Percentiles rank a stretch among this genome's conserved stretches.
These are phyloP conservation scores for Pogonomyrmex californicus DNA, from an alignment of 1,140 invertebrate genomes.

Conservation along the genomic window DNA sequence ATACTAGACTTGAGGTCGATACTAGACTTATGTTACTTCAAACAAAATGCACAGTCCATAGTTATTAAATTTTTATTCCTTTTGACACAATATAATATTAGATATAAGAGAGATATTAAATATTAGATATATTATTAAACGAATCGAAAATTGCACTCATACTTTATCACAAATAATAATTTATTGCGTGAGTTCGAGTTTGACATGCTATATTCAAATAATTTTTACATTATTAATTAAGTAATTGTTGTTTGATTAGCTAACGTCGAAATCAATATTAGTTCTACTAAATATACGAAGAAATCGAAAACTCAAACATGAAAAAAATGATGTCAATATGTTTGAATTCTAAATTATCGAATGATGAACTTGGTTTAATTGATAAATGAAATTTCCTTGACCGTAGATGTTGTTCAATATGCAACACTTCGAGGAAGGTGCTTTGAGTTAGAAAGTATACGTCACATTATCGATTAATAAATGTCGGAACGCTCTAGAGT, in stretches of 20 bases:
- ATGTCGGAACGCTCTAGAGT: conserved; percentile 12
- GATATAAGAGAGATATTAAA: not conserved
- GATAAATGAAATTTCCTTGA: not conserved
- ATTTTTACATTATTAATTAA: not conserved
- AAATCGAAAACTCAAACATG: not conserved
- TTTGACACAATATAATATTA: not conserved
- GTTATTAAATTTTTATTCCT: conserved; percentile 18
- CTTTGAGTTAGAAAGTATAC: not conserved
- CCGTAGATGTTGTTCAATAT: conserved; percentile 16
- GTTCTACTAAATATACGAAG: not conserved
- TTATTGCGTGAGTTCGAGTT: not conserved
- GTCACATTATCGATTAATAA: conserved; percentile 53
- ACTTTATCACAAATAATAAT: not conserved
- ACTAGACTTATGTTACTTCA: conserved; percentile 36
- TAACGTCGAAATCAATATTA: not conserved
- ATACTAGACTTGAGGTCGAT: conserved; percentile 37
- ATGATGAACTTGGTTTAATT: conserved; percentile 2
- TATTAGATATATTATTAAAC: not conserved
- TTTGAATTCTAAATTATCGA: conserved; percentile 7
- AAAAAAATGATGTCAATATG: not conserved
- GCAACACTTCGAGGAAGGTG: not conserved
- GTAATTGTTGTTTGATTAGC: not conserved
- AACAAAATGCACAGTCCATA: not conserved
- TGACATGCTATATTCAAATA: not conserved
- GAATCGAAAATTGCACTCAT: not conserved